Conservation (phyloP, 35 echinoderm and acorn worm genomes). For the Diadema setosum region DNA sequence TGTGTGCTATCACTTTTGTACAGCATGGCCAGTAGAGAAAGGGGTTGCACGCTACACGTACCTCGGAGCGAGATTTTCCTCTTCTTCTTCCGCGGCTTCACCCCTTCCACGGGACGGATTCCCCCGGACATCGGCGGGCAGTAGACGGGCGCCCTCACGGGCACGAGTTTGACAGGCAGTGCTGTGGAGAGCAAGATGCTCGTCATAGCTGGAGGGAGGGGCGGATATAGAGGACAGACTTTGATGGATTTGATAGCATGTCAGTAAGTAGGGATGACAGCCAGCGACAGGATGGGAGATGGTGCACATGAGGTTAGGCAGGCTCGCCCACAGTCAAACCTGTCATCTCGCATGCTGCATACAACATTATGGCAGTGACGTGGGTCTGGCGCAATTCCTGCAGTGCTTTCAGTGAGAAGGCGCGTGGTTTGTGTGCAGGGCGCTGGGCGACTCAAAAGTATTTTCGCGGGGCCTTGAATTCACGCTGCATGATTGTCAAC, state of each 20-base stretch:
- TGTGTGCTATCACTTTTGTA: too few relatives aligned
- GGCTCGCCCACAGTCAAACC: not conserved
- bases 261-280: not conserved
- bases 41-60: too few relatives aligned
- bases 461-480: too few relatives aligned
- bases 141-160: conserved; percentile 70
- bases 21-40: too few relatives aligned
- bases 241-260: not conserved
- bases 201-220: conserved; percentile 79
- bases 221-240: conserved; percentile 7
- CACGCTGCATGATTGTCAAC: too few relatives aligned
- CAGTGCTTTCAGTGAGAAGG: too few relatives aligned
- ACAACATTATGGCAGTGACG: too few relatives aligned
- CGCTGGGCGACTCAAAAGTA: too few relatives aligned
- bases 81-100: conserved; percentile 71
- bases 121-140: conserved; percentile 43
- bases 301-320: not conserved
- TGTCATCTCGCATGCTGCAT: not conserved
- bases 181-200: conserved; percentile 95
- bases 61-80: conserved; percentile 58
- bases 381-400: too few relatives aligned
- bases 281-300: not conserved
- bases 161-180: conserved; percentile 71
- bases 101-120: conserved; percentile 75
- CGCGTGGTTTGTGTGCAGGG: too few relatives aligned